A percentile compares a stretch with the other conserved stretches of the same genome.
These are phyloP conservation scores for Gortyna flavago DNA, from an alignment of 2,888 invertebrate species.

Conservation along the genomic window DNA sequence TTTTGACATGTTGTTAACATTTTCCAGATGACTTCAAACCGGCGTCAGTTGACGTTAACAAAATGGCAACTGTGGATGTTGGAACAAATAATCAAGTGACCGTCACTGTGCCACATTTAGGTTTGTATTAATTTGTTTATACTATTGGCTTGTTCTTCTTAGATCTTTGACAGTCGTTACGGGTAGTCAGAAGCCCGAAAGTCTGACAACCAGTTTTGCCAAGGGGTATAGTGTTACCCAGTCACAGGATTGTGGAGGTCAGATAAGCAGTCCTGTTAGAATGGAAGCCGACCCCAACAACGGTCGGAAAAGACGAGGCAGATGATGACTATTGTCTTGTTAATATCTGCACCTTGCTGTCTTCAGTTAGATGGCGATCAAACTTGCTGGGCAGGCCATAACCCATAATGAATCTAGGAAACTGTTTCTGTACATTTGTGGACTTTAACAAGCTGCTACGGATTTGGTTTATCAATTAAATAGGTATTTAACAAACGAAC, in stretches of 20 bases:
- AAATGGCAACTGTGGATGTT: slow-evolving; percentile 97
- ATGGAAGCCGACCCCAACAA: background rate
- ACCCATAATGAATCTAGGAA: background rate
- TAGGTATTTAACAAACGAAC: background rate
- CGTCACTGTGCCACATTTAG: slow-evolving; percentile 97
- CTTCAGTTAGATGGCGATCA: background rate
- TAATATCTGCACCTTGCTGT: background rate
- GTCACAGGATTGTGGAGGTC: background rate
- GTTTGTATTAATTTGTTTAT: slow-evolving; percentile 80
- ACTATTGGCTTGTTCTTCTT: background rate
- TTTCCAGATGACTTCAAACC: slow-evolving; percentile 99
- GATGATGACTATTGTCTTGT: background rate
- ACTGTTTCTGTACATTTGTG: background rate
- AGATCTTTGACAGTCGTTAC: background rate
- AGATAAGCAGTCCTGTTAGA: background rate
- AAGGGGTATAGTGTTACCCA: background rate
- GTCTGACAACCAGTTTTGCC: background rate
- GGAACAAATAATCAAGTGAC: slow-evolving; percentile 97
- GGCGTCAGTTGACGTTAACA: slow-evolving; percentile 98
- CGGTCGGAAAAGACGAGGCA: background rate
- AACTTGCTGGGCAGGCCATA: background rate
- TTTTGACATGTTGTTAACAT: background rate
- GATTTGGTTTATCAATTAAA: background rate
- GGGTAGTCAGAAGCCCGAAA: background rate
- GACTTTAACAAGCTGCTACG: background rate